Evolutionary conservation across 35 echinoderm and acorn worm genomes (phyloP).

Genomic region (Nesometra sesokonis): DNA sequence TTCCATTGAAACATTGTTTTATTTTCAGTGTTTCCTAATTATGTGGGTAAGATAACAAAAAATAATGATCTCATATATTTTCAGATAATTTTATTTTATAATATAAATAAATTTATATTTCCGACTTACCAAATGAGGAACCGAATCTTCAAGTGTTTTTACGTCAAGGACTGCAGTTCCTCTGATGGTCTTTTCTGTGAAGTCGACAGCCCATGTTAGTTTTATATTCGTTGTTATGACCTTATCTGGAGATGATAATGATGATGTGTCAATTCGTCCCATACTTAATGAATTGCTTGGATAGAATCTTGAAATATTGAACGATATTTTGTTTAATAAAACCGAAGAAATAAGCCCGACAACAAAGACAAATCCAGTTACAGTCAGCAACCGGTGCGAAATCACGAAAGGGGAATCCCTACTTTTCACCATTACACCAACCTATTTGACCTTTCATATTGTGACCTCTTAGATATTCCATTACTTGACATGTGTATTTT

Average conservation of each 20-base stretch:
- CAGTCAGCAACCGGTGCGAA: background rate
- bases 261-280: conserved; percentile 17
- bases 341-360: background rate
- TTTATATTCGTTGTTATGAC: conserved; percentile 40
- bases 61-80: too few relatives aligned
- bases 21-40: too few relatives aligned
- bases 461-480: too few relatives aligned
- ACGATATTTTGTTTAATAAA: background rate
- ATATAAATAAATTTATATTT: too few relatives aligned
- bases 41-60: too few relatives aligned
- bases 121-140: conserved; percentile 58
- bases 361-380: background rate
- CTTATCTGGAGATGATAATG: conserved; percentile 23
- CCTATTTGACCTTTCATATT: too few relatives aligned
- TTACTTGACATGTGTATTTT: too few relatives aligned
- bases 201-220: conserved; percentile 45
- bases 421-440: background rate
- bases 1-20: too few relatives aligned
- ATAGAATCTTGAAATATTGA: background rate
- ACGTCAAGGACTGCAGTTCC: conserved; percentile 41
- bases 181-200: conserved; percentile 23
- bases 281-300: background rate
- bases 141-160: conserved; percentile 34
- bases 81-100: too few relatives aligned
- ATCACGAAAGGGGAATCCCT: background rate